These are phyloP conservation scores for Clostera curtula DNA, from an alignment of 2,888 invertebrate genomes.

Conservation along the genomic window DNA sequence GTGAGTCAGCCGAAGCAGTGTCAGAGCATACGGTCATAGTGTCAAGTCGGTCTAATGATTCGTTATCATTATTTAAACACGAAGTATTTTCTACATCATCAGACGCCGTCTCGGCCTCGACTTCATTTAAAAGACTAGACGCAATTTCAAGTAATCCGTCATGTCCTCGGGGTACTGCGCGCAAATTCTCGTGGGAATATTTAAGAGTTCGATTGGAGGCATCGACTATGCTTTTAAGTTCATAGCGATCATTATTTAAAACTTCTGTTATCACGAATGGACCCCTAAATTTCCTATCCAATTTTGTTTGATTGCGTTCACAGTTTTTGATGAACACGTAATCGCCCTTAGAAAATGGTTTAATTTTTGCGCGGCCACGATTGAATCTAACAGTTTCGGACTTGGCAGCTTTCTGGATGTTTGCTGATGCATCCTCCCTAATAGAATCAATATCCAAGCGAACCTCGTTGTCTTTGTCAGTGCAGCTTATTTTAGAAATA, in stretches of 20 bases:
- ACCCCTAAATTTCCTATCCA: slow-evolving; percentile 14
- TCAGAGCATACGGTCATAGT: too few species aligned
- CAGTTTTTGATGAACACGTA: slow-evolving; percentile 15
- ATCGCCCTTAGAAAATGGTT: slow-evolving; percentile 10
- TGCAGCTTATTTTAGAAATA: neutral
- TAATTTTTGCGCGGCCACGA: slow-evolving; percentile 7
- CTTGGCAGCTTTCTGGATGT: slow-evolving; percentile 7
- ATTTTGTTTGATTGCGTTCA: slow-evolving; percentile 16
- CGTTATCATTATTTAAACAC: too few species aligned
- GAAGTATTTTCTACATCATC: neutral
- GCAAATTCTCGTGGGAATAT: slow-evolving; percentile 13
- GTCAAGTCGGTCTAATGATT: too few species aligned
- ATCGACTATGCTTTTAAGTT: slow-evolving; percentile 7
- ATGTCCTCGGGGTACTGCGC: slow-evolving; percentile 8
- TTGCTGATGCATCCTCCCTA: slow-evolving; percentile 4
- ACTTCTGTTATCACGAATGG: slow-evolving; percentile 9
- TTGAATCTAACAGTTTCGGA: slow-evolving; percentile 10
- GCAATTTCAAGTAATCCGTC: slow-evolving; percentile 10
- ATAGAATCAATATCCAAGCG: slow-evolving; percentile 5
- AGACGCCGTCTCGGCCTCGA: slow-evolving; percentile 12
- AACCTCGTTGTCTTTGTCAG: neutral
- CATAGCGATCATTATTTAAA: slow-evolving; percentile 14
- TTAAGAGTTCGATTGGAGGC: slow-evolving; percentile 11
- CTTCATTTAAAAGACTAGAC: slow-evolving; percentile 2
- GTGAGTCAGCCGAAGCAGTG: neutral